phyloP scores from a whole-genome alignment of 2,113 vertebrate species.

The Xiphorhynchus elegans region DNA sequence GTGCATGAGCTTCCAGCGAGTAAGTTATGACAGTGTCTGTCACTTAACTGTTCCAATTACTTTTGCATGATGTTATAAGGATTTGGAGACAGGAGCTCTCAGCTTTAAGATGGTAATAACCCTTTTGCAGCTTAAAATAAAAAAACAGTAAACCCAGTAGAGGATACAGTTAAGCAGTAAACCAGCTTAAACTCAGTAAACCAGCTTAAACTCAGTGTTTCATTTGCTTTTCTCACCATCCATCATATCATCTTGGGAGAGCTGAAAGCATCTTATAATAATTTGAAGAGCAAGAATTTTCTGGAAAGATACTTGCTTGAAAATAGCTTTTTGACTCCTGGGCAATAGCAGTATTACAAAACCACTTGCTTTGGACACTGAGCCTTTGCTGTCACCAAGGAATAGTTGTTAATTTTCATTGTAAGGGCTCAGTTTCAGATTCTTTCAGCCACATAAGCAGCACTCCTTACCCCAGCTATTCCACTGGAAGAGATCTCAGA shows the following conservation, averaged over 20 bases:
- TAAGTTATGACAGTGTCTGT: conserved; percentile 14
- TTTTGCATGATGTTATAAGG: conserved; percentile 16
- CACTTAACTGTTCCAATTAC: conserved; percentile 53
- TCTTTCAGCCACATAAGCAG: neutral
- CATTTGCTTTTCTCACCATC: conserved; percentile 48
- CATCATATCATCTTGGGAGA: conserved; percentile 29
- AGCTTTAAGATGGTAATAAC: conserved; percentile 53
- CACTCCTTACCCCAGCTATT: neutral
- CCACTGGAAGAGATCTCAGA: neutral
- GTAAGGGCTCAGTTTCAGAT: neutral
- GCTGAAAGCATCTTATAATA: conserved; percentile 40
- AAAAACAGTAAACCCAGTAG: conserved; percentile 46
- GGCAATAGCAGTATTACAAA: neutral
- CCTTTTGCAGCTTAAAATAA: conserved; percentile 60
- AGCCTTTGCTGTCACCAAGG: neutral
- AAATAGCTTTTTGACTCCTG: conserved; percentile 36
- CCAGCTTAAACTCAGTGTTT: conserved; percentile 60
- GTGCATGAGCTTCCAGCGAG: neutral
- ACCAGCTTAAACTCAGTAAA: conserved; percentile 62
- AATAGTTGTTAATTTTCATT: neutral
- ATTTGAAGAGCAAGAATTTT: conserved; percentile 48
- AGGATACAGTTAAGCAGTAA: conserved; percentile 63
- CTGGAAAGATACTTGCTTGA: conserved; percentile 16
- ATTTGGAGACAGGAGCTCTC: conserved; percentile 42
- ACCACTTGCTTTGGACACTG: neutral